Conservation (phyloP, 2,797 vertebrate genomes). For the Gymnodraco acuticeps region DNA sequence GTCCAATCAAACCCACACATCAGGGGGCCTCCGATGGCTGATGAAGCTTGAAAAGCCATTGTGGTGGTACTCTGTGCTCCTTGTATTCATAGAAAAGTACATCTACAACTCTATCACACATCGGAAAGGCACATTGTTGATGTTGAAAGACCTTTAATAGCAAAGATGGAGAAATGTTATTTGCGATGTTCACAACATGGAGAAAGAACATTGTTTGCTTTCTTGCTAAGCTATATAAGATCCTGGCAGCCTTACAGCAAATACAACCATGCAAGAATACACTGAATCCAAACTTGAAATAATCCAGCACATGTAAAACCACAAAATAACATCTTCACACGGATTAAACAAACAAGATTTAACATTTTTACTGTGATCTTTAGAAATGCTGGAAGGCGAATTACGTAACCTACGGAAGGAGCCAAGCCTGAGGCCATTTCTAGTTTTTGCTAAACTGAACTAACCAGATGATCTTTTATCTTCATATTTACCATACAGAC, state of each 20-base stretch:
- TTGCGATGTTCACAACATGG: not conserved
- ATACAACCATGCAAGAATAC: not conserved
- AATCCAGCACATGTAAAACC: not conserved
- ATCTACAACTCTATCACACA: not conserved
- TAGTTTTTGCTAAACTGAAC: not conserved
- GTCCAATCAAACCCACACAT: constrained; percentile 31
- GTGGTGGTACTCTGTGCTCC: not conserved
- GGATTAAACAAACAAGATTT: not conserved
- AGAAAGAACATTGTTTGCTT: not conserved
- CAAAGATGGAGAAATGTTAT: not conserved
- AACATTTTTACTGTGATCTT: not conserved
- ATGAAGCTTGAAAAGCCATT: constrained; percentile 19
- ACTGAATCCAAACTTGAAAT: not conserved
- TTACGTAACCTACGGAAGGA: too few relatives aligned
- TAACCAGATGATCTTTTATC: not conserved
- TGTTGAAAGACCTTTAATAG: not conserved
- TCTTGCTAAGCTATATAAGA: too few relatives aligned
- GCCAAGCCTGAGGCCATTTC: not conserved
- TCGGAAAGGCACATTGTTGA: not conserved
- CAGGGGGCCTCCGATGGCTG: constrained; percentile 11
- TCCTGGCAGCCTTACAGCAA: too few relatives aligned
- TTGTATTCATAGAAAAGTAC: not conserved
- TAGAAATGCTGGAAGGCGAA: not conserved
- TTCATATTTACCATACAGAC: not conserved
- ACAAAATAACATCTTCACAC: not conserved